Base-by-base conservation (phyloP, 2,113 vertebrate genomes). In the Barbus barbus region DNA sequence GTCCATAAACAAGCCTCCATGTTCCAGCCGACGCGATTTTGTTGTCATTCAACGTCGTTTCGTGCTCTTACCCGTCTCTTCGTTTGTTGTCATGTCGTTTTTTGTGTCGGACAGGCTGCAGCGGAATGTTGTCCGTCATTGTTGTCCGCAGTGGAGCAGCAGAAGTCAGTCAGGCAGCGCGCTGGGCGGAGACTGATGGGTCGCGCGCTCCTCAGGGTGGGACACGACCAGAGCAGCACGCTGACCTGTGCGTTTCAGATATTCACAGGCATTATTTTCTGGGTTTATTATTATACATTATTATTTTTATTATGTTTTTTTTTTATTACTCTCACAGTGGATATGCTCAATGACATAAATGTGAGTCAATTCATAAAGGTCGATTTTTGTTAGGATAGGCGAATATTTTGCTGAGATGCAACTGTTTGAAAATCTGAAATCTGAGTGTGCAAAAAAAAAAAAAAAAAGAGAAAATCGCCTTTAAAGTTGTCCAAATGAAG, bases 41-140 rank as follows among this genome's bases (percentile, higher is more conserved):
- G 9, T 31, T 60, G 65, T 13, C 1, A 51, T 5, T 53, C 13
- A 0, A 7, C 24, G 3, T 65, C 16, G 56, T 31, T 38, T 31
- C 16, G 31, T 73, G 60, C 24, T 84, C 96, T 96, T 94, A 97
- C 97, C 97, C 96, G 83, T 93, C 89, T 83, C 94, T 94, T 88
- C 95, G 93, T 91, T 96, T 97, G 92, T 91, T 94, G 94, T 98
- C 96, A 91, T 96, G 94, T 88, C 96, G 95, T 84, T 97, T 97
- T 91, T 95, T 96, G 87, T 96, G 95, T 90, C 97, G 92, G 83
- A 98, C 97, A 33, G 97, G 97, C 89, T 98, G 97, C 83, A 98
- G 89, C 13, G 97, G 96, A 88, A 98, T 98, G 88, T 95, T 97
- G 91, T 98, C 97, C 88, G 95, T 95, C 96, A 98, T 97, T 93